Percentiles rank a stretch among this genome's conserved stretches.
Conservation (phyloP, 2,888 invertebrate species). For the Silvanus unidentatus region DNA sequence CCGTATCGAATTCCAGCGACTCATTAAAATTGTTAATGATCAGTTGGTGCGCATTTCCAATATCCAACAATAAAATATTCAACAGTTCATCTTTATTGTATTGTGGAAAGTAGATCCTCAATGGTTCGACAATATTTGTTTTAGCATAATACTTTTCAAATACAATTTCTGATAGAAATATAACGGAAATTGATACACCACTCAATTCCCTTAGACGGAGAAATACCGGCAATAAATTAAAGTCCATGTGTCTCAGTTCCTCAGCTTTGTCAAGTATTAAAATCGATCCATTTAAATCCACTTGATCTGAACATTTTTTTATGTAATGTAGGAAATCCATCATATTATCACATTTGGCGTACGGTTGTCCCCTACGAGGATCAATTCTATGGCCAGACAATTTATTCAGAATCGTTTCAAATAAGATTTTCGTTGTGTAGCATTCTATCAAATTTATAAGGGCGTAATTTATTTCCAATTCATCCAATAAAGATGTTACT, state of each 20-base stretch:
- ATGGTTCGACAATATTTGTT: constrained; percentile 64
- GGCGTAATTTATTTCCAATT: constrained; percentile 55
- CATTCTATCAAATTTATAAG: constrained; percentile 77
- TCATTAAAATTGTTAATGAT: constrained; percentile 26
- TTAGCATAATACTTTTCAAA: constrained; percentile 75
- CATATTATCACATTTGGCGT: constrained; percentile 61
- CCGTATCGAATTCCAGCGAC: constrained; percentile 33
- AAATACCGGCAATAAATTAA: constrained; percentile 66
- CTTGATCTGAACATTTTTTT: constrained; percentile 27
- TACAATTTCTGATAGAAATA: constrained; percentile 71
- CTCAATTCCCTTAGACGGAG: constrained; percentile 69
- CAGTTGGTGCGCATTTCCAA: constrained; percentile 31
- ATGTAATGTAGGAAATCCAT: constrained; percentile 56
- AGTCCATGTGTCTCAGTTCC: constrained; percentile 67
- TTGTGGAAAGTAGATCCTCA: constrained; percentile 71
- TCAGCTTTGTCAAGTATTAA: constrained; percentile 79
- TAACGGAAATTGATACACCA: constrained; percentile 63
- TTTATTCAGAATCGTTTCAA: constrained; percentile 65
- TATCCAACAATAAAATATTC: constrained; percentile 48
- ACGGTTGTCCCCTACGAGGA: constrained; percentile 39
- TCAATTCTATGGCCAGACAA: constrained; percentile 47
- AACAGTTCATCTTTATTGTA: constrained; percentile 67
- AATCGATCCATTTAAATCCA: constrained; percentile 51
- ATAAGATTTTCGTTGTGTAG: constrained; percentile 68
- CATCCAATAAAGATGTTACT: constrained; percentile 54